phyloP scores from a whole-genome alignment of 2,888 invertebrate species.

The Ectemnius cavifrons region DNA sequence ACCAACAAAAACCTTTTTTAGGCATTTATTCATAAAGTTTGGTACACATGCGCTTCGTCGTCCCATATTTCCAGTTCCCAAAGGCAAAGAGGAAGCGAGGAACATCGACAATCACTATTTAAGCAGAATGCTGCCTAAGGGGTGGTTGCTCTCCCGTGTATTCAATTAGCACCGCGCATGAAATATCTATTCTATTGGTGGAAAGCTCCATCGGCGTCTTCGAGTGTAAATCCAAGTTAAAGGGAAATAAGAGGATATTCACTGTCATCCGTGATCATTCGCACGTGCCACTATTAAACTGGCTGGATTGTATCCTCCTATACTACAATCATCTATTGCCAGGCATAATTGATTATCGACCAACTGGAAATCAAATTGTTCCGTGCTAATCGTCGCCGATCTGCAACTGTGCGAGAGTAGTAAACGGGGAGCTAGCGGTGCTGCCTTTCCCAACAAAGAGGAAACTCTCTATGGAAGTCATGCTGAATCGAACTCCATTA shows the following conservation, averaged over 20 bases:
- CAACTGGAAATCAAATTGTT: no score
- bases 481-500: not conserved
- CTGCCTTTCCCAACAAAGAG: no score
- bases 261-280: constrained; percentile 29
- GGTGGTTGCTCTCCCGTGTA: constrained; percentile 54
- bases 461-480: no score
- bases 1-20: constrained; percentile 46
- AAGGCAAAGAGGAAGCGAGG: no score
- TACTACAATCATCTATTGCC: not conserved
- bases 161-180: constrained; percentile 59
- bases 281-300: not conserved
- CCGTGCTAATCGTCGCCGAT: no score
- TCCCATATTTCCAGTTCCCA: constrained; percentile 45
- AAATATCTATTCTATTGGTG: constrained; percentile 58
- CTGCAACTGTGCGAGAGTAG: no score
- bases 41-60: constrained; percentile 39
- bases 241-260: constrained; percentile 40
- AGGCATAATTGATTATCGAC: no score
- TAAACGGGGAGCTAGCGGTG: no score
- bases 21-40: constrained; percentile 56
- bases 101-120: constrained; percentile 58
- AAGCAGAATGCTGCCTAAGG: constrained; percentile 54
- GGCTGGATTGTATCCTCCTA: not conserved
- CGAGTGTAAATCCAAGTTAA: constrained; percentile 29
- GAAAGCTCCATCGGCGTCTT: constrained; percentile 49